Base-by-base conservation (phyloP, 2,888 invertebrate species). In the Scaptomyza polygonia region DNA sequence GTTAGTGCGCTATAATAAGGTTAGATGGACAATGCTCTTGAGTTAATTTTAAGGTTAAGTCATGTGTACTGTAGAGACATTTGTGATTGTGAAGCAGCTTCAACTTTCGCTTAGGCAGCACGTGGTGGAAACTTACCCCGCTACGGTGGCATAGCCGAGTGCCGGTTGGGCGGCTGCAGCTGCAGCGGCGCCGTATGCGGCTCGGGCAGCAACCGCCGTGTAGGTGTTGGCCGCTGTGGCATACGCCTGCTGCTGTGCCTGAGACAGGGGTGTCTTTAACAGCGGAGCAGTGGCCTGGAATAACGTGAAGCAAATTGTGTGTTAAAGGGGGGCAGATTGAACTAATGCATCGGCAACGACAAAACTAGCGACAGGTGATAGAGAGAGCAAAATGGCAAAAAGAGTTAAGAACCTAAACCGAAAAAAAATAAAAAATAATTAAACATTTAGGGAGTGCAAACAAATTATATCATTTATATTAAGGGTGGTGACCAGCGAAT, bases 161-260 rank as follows among this genome's bases (percentile, higher is more conserved):
- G 91, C 82, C 59, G 91, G 91, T 72, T 92, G 92, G 67, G 92
- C 88, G 73, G 92, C 94, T 75, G 94, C 94, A 72, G 94, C 95
- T 67, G 96, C 96, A 79, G 94, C 95, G 67, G 96, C 96, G 83
- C 95, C 95, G 86, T 96, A 96, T 79, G 96, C 96, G 77, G 96
- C 96, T 81, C 96, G 93, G 77, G 96, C 96, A 78, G 96, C 96
- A 34, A 96, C 96, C 71, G 96, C 96, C 90, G 96, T 96, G 92
- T 96, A 96, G 76, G 96, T 96, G 59, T 96, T 96, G 85, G 97
- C 97, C 72, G 97, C 96, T 67, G 96, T 96, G 90, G 97, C 96
- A 90, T 97, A 96, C 87, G 96, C 96, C 93, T 97, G 96, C 93
- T 97, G 96, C 93, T 96, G 96, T 92, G 96, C 96, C 92, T 91